phyloP scores from a whole-genome alignment of 1,140 invertebrate species.

The Asbolus verrucosus region DNA sequence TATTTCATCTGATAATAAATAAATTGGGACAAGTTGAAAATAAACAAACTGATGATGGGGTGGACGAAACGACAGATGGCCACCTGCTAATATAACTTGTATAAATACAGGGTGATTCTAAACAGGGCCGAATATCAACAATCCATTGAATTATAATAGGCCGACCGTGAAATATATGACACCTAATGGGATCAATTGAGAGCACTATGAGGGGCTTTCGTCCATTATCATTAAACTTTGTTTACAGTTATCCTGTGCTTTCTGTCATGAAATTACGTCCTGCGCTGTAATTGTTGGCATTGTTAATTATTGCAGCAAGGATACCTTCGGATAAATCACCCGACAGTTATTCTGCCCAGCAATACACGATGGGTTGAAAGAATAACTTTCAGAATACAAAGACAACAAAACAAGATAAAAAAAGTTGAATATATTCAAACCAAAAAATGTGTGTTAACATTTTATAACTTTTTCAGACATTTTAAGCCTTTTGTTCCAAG shows the following conservation, averaged over 20 bases:
- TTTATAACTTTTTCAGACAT: no score
- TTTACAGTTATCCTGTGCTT: conserved; percentile 46
- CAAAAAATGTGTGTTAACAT: no score
- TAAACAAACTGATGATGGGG: conserved; percentile 47
- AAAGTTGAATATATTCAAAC: no score
- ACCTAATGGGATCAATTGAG: conserved; percentile 50
- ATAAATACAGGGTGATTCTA: conserved; percentile 57
- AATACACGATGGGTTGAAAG: no score
- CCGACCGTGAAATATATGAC: conserved; percentile 52
- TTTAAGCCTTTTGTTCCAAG: no score
- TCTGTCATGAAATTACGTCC: conserved; percentile 25
- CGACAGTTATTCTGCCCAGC: no score
- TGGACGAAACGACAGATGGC: conserved; percentile 53
- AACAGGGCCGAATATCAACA: conserved; percentile 56
- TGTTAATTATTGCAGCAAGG: not conserved
- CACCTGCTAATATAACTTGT: conserved; percentile 59
- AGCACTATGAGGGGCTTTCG: conserved; percentile 31
- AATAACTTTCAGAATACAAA: no score
- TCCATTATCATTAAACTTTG: conserved; percentile 46
- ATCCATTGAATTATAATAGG: conserved; percentile 59
- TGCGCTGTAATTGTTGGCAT: conserved; percentile 4
- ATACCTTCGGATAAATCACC: not conserved
- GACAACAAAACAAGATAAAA: no score
- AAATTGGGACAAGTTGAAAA: conserved; percentile 51
- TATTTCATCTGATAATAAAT: conserved; percentile 42